Percentiles rank a stretch among this genome's conserved stretches.
Conservation (phyloP, 1,140 invertebrate genomes). For the Ceratina japonica region DNA sequence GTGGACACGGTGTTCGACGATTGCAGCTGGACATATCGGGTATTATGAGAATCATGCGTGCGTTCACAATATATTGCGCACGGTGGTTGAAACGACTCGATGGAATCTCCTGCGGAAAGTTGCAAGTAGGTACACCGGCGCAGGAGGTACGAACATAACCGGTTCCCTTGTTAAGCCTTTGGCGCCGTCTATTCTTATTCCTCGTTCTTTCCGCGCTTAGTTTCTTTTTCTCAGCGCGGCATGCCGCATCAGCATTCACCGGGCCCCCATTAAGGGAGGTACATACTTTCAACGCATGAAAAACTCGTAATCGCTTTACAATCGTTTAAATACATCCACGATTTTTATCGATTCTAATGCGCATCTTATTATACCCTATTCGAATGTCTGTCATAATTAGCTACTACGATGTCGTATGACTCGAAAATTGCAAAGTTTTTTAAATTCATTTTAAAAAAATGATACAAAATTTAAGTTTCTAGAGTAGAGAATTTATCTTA, state of each 20-base stretch:
- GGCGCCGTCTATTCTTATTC: slow-evolving; percentile 59
- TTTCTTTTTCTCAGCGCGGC: slow-evolving; percentile 20
- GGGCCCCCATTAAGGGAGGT: slow-evolving; percentile 25
- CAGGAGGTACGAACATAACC: slow-evolving; percentile 40
- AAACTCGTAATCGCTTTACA: slow-evolving; percentile 25
- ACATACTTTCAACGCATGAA: slow-evolving; percentile 21
- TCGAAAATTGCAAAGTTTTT: too few species aligned
- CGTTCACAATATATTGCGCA: slow-evolving; percentile 23
- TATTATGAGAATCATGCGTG: slow-evolving; percentile 24
- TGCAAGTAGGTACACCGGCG: slow-evolving; percentile 28
- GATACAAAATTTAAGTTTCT: background rate
- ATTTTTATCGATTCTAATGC: slow-evolving; percentile 21
- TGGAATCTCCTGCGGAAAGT: slow-evolving; percentile 17
- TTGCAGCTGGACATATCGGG: background rate
- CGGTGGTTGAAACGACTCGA: slow-evolving; percentile 26
- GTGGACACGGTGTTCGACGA: background rate
- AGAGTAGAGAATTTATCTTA: background rate
- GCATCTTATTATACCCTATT: background rate
- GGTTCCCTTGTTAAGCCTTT: slow-evolving; percentile 57
- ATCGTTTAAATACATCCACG: slow-evolving; percentile 26
- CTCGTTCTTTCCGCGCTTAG: slow-evolving; percentile 41
- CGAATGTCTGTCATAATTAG: too few species aligned
- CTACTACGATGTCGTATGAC: too few species aligned
- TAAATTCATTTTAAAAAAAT: too few species aligned
- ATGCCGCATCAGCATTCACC: slow-evolving; percentile 10